A percentile compares a stretch with the other conserved stretches of the same genome.
These are phyloP conservation scores for Amphiprion clarkii DNA, from an alignment of 2,797 vertebrate species.

Conservation along the genomic window DNA sequence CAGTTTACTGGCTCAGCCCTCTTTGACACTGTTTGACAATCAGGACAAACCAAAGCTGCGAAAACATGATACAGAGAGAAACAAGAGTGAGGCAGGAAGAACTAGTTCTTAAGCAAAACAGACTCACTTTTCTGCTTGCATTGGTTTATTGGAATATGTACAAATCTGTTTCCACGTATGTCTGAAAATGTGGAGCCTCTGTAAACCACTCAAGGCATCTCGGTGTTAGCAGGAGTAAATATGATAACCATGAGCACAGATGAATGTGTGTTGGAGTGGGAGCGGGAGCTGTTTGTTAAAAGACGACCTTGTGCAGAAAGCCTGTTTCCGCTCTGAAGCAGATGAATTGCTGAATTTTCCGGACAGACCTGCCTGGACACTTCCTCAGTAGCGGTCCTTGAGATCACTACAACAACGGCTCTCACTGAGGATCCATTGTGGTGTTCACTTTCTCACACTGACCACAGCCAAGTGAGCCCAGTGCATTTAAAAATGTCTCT, in stretches of 20 bases:
- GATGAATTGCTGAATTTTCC: slow-evolving; percentile 78
- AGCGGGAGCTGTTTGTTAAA: slow-evolving; percentile 64
- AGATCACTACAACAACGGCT: slow-evolving; percentile 31
- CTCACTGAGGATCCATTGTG: slow-evolving; percentile 58
- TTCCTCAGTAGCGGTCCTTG: slow-evolving; percentile 68
- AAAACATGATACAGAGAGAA: slow-evolving; percentile 5
- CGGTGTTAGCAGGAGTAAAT: slow-evolving; percentile 23
- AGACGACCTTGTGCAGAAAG: slow-evolving; percentile 79
- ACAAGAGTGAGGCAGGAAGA: background rate
- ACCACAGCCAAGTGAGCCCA: slow-evolving; percentile 20
- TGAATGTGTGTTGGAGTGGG: slow-evolving; percentile 16
- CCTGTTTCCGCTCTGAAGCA: slow-evolving; percentile 78
- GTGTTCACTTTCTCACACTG: slow-evolving; percentile 53
- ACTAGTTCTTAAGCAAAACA: background rate
- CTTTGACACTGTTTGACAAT: slow-evolving; percentile 13
- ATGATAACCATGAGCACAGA: slow-evolving; percentile 10
- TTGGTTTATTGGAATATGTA: background rate
- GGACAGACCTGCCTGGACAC: slow-evolving; percentile 73
- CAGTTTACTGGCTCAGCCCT: slow-evolving; percentile 1
- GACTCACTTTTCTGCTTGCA: background rate
- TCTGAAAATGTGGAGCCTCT: background rate
- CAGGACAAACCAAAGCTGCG: slow-evolving; percentile 8
- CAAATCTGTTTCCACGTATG: background rate
- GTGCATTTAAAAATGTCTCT: slow-evolving; percentile 12
- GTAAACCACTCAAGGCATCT: background rate